Conservation (phyloP, 1,140 invertebrate species). For the Lepidurus couesii region DNA sequence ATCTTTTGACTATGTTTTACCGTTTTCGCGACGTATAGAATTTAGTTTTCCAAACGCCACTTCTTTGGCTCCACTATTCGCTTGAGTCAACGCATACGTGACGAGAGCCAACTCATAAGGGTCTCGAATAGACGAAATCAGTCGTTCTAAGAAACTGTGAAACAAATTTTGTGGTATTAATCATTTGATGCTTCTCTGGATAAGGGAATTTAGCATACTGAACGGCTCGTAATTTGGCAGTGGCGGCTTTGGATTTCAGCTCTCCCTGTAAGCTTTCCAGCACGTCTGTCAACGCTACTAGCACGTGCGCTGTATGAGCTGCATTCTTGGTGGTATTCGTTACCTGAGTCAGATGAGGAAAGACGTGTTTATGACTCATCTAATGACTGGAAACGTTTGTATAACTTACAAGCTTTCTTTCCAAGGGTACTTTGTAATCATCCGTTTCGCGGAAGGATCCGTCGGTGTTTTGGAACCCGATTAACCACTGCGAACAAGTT, state of each 20-base stretch:
- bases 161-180: neutral
- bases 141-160: slow-evolving; percentile 47
- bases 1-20: slow-evolving; percentile 36
- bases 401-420: slow-evolving; percentile 17
- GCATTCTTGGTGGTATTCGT: slow-evolving; percentile 42
- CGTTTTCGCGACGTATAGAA: slow-evolving; percentile 41
- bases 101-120: slow-evolving; percentile 51
- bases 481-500: slow-evolving; percentile 44
- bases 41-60: slow-evolving; percentile 44
- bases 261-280: slow-evolving; percentile 43
- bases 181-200: neutral
- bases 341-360: slow-evolving; percentile 26
- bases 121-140: slow-evolving; percentile 44
- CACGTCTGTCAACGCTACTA: slow-evolving; percentile 47
- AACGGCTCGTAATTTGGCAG: slow-evolving; percentile 42
- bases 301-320: slow-evolving; percentile 50
- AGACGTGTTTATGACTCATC: slow-evolving; percentile 17
- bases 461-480: slow-evolving; percentile 45
- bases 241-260: slow-evolving; percentile 39
- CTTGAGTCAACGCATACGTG: slow-evolving; percentile 48
- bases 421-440: slow-evolving; percentile 35
- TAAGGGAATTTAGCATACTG: slow-evolving; percentile 38
- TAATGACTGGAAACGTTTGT: neutral
- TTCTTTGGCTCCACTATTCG: slow-evolving; percentile 46
- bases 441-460: slow-evolving; percentile 49